Evolutionary conservation across 1,140 invertebrate species (phyloP).

Genomic region (Halictus rubicundus): DNA sequence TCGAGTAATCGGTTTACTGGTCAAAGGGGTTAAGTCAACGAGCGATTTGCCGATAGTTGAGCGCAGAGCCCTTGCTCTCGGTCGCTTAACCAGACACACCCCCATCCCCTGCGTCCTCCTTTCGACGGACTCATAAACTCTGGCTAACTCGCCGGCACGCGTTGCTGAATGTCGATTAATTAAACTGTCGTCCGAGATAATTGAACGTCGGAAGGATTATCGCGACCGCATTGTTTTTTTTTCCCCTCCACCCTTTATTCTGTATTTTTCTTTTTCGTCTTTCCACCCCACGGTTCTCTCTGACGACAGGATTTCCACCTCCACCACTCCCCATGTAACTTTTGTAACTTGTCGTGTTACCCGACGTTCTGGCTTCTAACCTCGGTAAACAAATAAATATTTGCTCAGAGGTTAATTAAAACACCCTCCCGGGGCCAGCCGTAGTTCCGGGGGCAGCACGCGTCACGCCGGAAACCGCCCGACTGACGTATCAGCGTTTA

Average conservation of each 20-base stretch:
- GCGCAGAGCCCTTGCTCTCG: not conserved
- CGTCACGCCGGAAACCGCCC: slow-evolving; percentile 3
- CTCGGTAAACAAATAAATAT: slow-evolving; percentile 45
- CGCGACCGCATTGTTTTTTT: not conserved
- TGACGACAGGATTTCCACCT: not conserved
- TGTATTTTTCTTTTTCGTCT: no score
- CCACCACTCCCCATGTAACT: not conserved
- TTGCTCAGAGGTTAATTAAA: slow-evolving; percentile 46
- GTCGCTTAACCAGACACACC: not conserved
- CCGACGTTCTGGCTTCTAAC: slow-evolving; percentile 13
- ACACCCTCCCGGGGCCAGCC: not conserved
- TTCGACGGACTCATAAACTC: slow-evolving; percentile 16
- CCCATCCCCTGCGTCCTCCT: not conserved
- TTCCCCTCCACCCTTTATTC: no score
- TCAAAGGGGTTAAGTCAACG: slow-evolving; percentile 40
- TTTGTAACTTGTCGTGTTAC: slow-evolving; percentile 24
- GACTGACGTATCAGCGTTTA: slow-evolving; percentile 30
- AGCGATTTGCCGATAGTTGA: slow-evolving; percentile 32
- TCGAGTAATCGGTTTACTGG: slow-evolving; percentile 42
- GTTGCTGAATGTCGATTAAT: slow-evolving; percentile 10
- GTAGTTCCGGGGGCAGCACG: not conserved
- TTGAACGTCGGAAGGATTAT: not conserved
- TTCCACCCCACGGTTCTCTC: no score
- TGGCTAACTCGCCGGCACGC: not conserved
- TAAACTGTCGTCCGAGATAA: not conserved